Evolutionary conservation across 1,140 invertebrate genomes (phyloP), one percentile per base, ranked within the genome.

Genomic region (Holotrichia oblita): DNA sequence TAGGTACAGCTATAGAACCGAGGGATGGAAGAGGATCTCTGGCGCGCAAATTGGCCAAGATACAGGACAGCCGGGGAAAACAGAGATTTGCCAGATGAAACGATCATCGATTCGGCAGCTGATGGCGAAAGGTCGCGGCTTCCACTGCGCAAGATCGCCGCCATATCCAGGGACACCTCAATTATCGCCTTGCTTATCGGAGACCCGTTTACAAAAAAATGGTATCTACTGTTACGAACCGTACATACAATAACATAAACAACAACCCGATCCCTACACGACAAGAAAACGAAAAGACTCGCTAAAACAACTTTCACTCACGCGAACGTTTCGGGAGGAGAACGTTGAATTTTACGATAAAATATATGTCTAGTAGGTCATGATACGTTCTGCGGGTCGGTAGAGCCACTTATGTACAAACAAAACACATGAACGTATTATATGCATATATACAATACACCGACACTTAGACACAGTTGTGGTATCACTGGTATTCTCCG

Each of bases 111-210:
- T 69, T 34, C 22, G 61, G 27, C 17, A 4, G 61, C 27, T 14
- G 61, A 12, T 22, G 61, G 22, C 61, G 61, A 69, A 69, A 69
- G 61, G 61, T 69, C 61, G 61, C 22, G 8, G 61, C 61, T 27
- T n/a, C 20, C 17, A 74, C 40, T 74, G 73, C 73, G 73, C 73
- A 74, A 44, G 34, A 74, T 41, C 73, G 40, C 41, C 17, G 14
- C 41, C 73, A 44, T 74, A 41, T 74, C 73, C 73, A 74, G 73
- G 73, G 73, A 42, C 34, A 74, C 73, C 73, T 74, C 73, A 74
- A 40, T 41, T 74, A 74, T 74, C 73, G 34, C 17, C 40, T 10
- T 34, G 20, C 61, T 69, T 69, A 34, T 69, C 61, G 61, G 22
- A 69, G 61, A 34, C 7, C 61, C 7, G 22, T 24, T 69, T 69